Base-by-base conservation (phyloP, 2,888 invertebrate species). In the Leptopterna dolabrata region DNA sequence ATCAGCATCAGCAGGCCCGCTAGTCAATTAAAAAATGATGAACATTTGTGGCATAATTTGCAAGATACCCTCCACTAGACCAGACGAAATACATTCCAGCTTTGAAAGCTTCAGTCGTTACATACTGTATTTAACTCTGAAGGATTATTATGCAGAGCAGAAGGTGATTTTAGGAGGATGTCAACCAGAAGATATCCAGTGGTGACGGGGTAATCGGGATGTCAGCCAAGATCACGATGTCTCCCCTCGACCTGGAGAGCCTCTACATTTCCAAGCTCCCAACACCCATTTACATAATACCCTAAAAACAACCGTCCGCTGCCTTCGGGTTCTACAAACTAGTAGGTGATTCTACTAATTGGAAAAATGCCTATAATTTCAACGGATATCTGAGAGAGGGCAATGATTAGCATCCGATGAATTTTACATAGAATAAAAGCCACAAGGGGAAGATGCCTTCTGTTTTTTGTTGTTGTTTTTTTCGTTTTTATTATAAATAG, bases 261-360 rank as follows among this genome's bases (percentile, higher is more conserved):
- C 63, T 4, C 19, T 24, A 63, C 24, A 63, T 27, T 63, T 63
- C 27, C 24, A 24, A 24, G 41, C 78, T 78, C 27, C 45, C 41
- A 45, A 45, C 78, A 11, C 63, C 24, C 83, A 83, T 83, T 83
- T 83, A 83, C 83, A 83, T 83, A 83, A 83, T 70, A 83, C 41
- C 63, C 70, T 55, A 63, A 55, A 55, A 63, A 82, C 63, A 70
- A 70, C 63, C 47, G 36, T 24, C 51, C 51, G 13, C 43, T n/a
- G 36, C 27, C 47, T 30, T 70, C 63, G 83, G 83, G 83, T 70
- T 70, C 83, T 70, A 47, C 83, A 70, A 83, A 83, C 83, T 83
- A 83, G 83, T 63, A 83, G 83, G 83, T 83, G 83, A 83, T 83
- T 83, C 83, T 83, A 41, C 71, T 83, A 83, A 83, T 83, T 83